A percentile compares a stretch with the other conserved stretches of the same genome.
Evolutionary conservation across 35 echinoderm and acorn worm genomes (phyloP).

Genomic region (Ophiothrix spiculata): DNA sequence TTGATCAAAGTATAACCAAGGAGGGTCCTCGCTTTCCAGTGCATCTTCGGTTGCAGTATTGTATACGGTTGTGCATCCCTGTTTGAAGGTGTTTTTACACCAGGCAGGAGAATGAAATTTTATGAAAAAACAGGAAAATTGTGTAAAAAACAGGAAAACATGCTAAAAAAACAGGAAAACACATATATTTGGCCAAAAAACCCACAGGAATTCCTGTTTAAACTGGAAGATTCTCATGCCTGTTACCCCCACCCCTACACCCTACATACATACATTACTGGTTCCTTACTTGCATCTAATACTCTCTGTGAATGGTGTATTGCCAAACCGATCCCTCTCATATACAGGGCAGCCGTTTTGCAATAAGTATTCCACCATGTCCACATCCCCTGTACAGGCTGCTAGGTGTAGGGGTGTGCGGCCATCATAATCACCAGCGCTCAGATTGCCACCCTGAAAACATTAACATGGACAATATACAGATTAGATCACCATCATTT

Average conservation of each 20-base stretch:
- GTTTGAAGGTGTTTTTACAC: no score
- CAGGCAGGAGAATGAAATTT: no score
- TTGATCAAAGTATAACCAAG: no score
- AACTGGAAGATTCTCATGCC: no score
- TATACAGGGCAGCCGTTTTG: slow-evolving; percentile 36
- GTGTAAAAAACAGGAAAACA: not conserved
- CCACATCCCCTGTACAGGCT: slow-evolving; percentile 14
- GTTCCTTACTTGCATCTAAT: slow-evolving; percentile 51
- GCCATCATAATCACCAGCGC: slow-evolving; percentile 40
- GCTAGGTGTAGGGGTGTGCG: slow-evolving; percentile 55
- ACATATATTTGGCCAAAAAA: not conserved
- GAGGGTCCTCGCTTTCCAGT: no score
- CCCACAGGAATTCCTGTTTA: not conserved
- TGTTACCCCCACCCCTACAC: no score
- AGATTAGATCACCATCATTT: no score
- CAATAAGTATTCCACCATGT: slow-evolving; percentile 45
- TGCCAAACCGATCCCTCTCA: slow-evolving; percentile 47
- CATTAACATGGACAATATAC: not conserved
- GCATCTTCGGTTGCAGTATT: no score
- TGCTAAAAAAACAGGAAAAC: not conserved
- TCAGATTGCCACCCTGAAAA: slow-evolving; percentile 47
- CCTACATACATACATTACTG: no score
- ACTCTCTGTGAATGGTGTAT: slow-evolving; percentile 52
- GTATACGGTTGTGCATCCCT: no score
- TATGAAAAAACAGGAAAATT: not conserved